These are phyloP conservation scores for Bombyx mandarina DNA, from an alignment of 1,140 invertebrate genomes.

Conservation along the genomic window DNA sequence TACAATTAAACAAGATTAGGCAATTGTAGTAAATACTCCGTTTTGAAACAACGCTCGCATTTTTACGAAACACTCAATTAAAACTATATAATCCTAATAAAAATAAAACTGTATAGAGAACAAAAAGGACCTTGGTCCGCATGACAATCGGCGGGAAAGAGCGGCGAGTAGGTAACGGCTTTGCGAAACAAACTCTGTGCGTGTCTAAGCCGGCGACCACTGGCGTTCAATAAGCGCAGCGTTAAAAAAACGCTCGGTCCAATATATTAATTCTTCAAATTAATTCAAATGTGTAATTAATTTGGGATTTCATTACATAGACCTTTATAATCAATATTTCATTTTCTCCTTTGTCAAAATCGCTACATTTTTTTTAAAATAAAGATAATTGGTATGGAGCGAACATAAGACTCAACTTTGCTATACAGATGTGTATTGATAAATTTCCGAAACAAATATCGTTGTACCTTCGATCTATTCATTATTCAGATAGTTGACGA, in stretches of 20 bases:
- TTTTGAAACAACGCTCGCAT: conserved; percentile 2
- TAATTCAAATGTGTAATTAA: too few relatives aligned
- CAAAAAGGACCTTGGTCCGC: conserved; percentile 31
- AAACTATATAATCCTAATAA: conserved; percentile 9
- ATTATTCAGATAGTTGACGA: too few relatives aligned
- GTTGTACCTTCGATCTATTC: too few relatives aligned
- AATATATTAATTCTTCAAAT: too few relatives aligned
- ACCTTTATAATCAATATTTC: too few relatives aligned
- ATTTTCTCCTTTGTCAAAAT: too few relatives aligned
- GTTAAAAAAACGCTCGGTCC: background rate
- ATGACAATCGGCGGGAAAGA: conserved; percentile 20
- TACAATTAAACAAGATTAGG: background rate
- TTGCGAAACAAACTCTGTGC: conserved; percentile 19
- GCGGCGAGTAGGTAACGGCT: conserved; percentile 7
- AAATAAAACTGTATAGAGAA: conserved; percentile 24
- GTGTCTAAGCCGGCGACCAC: conserved; percentile 4
- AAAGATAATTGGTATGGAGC: too few relatives aligned
- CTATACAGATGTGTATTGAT: too few relatives aligned
- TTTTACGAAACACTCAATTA: conserved; percentile 9
- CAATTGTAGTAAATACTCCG: background rate
- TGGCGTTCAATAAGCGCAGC: background rate
- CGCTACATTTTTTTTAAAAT: too few relatives aligned
- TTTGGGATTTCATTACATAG: too few relatives aligned
- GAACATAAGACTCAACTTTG: too few relatives aligned
- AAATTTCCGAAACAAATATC: too few relatives aligned